Percentiles rank a stretch among this genome's conserved stretches.
phyloP scores from a whole-genome alignment of 2,797 vertebrate species.

The Lemur catta region DNA sequence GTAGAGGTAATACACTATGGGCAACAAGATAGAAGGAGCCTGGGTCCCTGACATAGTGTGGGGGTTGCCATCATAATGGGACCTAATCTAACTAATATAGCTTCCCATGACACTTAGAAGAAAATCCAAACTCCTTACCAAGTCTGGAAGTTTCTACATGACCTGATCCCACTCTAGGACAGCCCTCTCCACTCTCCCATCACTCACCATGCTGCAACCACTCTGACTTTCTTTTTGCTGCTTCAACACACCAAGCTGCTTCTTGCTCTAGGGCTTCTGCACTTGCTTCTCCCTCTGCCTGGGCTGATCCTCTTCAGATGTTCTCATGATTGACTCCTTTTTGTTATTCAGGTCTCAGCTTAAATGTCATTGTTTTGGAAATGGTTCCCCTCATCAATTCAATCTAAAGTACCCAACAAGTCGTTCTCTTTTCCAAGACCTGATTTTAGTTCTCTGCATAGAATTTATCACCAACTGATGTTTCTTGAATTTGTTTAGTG shows the following conservation, averaged over 20 bases:
- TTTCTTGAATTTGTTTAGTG: background rate
- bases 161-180: background rate
- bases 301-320: background rate
- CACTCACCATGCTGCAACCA: background rate
- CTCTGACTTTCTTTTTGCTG: background rate
- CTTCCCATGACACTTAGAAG: background rate
- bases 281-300: background rate
- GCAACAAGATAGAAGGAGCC: background rate
- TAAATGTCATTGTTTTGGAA: background rate
- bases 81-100: background rate
- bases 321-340: background rate
- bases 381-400: background rate
- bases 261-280: background rate
- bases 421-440: background rate
- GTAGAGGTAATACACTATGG: background rate
- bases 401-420: background rate
- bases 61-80: background rate
- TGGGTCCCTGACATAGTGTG: background rate
- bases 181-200: background rate
- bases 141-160: background rate
- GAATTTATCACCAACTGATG: background rate
- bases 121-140: constrained; percentile 10
- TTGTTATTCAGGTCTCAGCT: background rate
- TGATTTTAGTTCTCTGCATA: background rate
- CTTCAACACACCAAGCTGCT: background rate